These are phyloP conservation scores for Anolis apletophallus DNA, from an alignment of 2,797 vertebrate species.

Conservation along the genomic window DNA sequence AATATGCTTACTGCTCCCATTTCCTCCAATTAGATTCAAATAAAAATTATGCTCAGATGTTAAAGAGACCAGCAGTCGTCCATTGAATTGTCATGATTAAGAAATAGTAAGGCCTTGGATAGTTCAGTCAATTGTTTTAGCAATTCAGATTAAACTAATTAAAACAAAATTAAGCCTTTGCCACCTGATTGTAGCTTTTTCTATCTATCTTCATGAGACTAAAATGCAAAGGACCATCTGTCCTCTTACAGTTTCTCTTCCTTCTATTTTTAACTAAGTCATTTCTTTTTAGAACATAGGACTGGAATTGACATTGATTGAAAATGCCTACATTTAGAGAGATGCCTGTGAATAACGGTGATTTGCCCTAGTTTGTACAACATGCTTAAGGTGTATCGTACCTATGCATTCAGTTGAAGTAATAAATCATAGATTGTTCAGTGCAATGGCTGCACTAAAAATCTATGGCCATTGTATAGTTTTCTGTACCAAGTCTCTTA, in stretches of 20 bases:
- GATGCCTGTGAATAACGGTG: conserved; percentile 56
- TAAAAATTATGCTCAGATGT: conserved; percentile 16
- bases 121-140: conserved; percentile 33
- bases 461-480: conserved; percentile 50
- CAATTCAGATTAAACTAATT: conserved; percentile 44
- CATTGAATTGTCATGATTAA: conserved; percentile 40
- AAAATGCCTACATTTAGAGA: conserved; percentile 55
- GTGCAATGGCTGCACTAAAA: conserved; percentile 50
- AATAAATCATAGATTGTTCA: conserved; percentile 62
- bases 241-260: conserved; percentile 24
- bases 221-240: conserved; percentile 47
- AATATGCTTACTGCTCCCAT: not conserved
- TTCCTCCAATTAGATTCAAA: conserved; percentile 16
- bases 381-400: conserved; percentile 66
- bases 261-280: conserved; percentile 56
- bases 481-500: conserved; percentile 35
- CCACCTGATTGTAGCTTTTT: conserved; percentile 51
- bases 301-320: conserved; percentile 45
- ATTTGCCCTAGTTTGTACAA: conserved; percentile 68
- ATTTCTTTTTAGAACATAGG: conserved; percentile 62
- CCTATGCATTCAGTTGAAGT: conserved; percentile 60
- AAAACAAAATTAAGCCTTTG: conserved; percentile 62
- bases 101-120: conserved; percentile 36
- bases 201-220: conserved; percentile 48
- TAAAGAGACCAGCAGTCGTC: conserved; percentile 27